Evolutionary conservation across 2,797 vertebrate genomes (phyloP), one percentile per base, ranked within the genome.

Genomic region (Eospalax fontanierii): DNA sequence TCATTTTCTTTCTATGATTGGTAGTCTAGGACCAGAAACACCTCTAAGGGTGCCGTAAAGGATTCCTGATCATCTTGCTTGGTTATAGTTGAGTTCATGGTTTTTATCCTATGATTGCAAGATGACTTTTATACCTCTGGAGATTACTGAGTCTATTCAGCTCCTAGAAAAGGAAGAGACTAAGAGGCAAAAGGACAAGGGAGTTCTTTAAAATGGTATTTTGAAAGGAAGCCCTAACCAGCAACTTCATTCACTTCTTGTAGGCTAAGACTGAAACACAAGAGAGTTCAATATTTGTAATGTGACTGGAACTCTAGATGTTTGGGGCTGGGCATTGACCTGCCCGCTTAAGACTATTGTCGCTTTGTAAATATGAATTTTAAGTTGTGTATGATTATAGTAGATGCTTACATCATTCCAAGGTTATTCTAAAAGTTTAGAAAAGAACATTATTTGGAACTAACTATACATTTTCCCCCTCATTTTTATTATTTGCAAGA

Each of bases 401-500:
- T 35, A 1, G 33, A 80, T 22, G 35, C 16, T 35, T 80, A n/a
- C 0, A 22, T 65, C 54, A 89, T 70, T 40, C 40, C 30, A 18
- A 43, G 40, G 50, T 76, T n/a, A n/a, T 74, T 33, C 81, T 59
- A 79, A 54, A 89, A 61, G 54, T 79, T 87, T 65, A 90, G 28
- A 59, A 89, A 91, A 28, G n/a, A 61, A 6, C 21, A 75, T 87
- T n/a, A n/a, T 50, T 95, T 87, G 19, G 16, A 89, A 19, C 26
- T 79, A 65, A 71, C 66, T 74, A 71, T 14, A 24, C 6, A 57
- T 66, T 87, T n/a, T 16, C 22, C 71, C 28, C 10, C 19, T 68
- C n/a, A n/a, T n/a, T n/a, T n/a, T 4, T 9, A 84, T 75, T 94
- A 61, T 54, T 75, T 92, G 70, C 24, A 19, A 84, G 33, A 54